Evolutionary conservation across 2,113 vertebrate species (phyloP).

Genomic region (Silurus asotus): DNA sequence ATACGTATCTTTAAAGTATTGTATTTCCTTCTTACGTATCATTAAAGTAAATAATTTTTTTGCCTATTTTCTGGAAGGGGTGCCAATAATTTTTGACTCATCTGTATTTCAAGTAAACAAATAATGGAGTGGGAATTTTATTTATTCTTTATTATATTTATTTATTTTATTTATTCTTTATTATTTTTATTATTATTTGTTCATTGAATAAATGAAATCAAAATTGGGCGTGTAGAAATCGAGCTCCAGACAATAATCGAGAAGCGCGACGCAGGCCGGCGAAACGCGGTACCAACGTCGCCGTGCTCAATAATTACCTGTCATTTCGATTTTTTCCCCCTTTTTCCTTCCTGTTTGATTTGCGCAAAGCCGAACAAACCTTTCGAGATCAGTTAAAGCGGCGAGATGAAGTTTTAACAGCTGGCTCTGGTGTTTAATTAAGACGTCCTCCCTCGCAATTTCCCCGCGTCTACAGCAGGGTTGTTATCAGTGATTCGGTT

Average conservation of each 20-base stretch:
- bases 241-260: conserved; percentile 9
- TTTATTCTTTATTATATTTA: too few relatives aligned
- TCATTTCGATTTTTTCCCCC: not conserved
- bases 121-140: not conserved
- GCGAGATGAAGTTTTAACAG: conserved; percentile 14
- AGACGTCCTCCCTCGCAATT: conserved; percentile 21
- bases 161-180: not conserved
- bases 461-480: not conserved
- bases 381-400: not conserved
- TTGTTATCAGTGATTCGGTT: conserved; percentile 28
- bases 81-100: not conserved
- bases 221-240: not conserved
- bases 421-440: conserved; percentile 45
- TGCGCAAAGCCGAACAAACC: not conserved
- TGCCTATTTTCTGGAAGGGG: not conserved
- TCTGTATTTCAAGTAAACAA: not conserved
- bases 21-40: too few relatives aligned
- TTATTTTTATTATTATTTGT: not conserved
- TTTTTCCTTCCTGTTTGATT: not conserved
- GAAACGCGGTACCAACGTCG: not conserved
- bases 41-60: not conserved
- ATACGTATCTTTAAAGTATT: too few relatives aligned
- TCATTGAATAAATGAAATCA: not conserved
- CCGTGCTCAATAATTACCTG: conserved; percentile 6
- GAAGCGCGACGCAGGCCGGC: not conserved